phyloP scores from a whole-genome alignment of 2,113 vertebrate species.

The Pandion haliaetus region DNA sequence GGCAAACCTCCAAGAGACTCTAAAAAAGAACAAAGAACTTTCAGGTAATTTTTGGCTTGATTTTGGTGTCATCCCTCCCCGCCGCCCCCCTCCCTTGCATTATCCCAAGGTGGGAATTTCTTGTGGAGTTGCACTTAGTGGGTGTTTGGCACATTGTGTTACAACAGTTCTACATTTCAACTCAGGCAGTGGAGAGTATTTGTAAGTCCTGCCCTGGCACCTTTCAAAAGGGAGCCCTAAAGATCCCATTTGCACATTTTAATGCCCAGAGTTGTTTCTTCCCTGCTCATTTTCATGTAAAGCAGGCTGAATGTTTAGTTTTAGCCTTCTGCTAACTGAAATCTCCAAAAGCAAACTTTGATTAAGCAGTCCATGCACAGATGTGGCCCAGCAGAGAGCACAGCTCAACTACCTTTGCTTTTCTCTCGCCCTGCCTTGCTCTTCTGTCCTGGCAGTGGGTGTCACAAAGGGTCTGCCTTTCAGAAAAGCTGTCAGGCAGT shows the following conservation, averaged over 20 bases:
- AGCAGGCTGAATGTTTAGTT: constrained; percentile 44
- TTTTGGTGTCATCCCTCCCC: too few species aligned
- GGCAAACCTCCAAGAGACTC: constrained; percentile 38
- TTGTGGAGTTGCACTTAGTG: neutral
- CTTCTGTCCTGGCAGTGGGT: neutral
- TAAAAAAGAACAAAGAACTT: constrained; percentile 45
- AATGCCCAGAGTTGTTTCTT: constrained; percentile 3
- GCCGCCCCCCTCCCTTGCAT: too few species aligned
- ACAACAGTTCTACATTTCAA: constrained; percentile 40
- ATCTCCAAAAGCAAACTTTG: constrained; percentile 55
- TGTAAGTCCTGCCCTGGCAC: neutral
- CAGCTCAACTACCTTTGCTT: neutral
- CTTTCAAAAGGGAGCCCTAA: constrained; percentile 11
- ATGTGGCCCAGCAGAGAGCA: neutral
- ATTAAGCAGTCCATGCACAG: neutral
- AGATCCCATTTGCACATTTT: constrained; percentile 18
- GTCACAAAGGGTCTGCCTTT: neutral
- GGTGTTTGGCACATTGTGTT: constrained; percentile 23
- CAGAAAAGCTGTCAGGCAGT: neutral
- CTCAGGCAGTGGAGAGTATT: constrained; percentile 21
- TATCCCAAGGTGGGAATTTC: neutral
- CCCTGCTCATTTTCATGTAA: constrained; percentile 56
- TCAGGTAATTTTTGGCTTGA: neutral
- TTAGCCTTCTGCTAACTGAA: constrained; percentile 51
- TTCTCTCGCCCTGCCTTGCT: neutral